Conservation (phyloP, 2,888 invertebrate genomes). For the Thysanoteuthis rhombus region DNA sequence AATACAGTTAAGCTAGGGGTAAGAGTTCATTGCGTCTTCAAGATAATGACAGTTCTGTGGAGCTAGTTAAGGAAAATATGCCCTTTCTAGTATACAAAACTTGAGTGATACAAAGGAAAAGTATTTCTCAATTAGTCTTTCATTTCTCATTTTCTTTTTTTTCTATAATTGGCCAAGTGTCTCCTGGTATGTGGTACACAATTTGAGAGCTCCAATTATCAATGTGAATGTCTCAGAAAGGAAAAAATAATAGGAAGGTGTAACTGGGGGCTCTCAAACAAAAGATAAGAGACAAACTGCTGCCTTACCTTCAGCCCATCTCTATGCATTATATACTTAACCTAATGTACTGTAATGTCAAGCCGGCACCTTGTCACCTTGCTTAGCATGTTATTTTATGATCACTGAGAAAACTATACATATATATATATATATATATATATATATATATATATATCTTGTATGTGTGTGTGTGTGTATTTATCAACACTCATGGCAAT, state of each 20-base stretch:
- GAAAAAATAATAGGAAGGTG: not conserved
- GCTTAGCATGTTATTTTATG: not conserved
- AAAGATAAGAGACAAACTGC: not conserved
- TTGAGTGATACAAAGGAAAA: not conserved
- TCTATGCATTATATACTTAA: not conserved
- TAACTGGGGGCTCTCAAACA: not conserved
- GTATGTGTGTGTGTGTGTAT: not conserved
- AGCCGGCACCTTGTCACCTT: not conserved
- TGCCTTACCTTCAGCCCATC: not conserved
- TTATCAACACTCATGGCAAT: not conserved
- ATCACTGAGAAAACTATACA: not conserved
- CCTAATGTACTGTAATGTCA: not conserved
- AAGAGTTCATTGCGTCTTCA: not conserved
- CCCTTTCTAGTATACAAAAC: conserved; percentile 12
- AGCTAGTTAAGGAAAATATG: not conserved
- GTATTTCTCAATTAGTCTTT: conserved; percentile 12
- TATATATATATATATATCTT: not conserved
- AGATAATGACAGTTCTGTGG: not conserved
- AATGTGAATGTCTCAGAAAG: not conserved
- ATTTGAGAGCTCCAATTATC: conserved; percentile 12
- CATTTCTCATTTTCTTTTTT: not conserved
- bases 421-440: not conserved
- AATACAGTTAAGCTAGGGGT: not conserved
- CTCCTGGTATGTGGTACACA: conserved; percentile 12
- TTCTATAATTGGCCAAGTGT: not conserved